Conservation (phyloP, 1,140 invertebrate species). For the Sesamia nonagrioides region DNA sequence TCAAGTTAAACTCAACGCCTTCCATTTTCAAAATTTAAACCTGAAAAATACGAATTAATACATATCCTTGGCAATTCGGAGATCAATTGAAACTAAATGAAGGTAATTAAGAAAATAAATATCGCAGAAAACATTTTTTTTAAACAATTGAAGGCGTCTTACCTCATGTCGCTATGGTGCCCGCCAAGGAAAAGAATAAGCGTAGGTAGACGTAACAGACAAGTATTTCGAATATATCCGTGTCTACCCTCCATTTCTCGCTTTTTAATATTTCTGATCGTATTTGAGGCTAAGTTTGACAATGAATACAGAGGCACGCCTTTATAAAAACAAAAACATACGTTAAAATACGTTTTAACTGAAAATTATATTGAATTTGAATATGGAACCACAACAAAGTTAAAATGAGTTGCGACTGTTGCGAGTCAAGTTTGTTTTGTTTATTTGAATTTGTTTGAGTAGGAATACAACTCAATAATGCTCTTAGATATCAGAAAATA, state of each 20-base stretch:
- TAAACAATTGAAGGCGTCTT: constrained; percentile 66
- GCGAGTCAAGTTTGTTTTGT: neutral
- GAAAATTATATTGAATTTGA: neutral
- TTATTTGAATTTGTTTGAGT: constrained; percentile 15
- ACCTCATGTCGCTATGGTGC: constrained; percentile 68
- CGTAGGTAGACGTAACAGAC: constrained; percentile 44
- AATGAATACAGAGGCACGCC: neutral
- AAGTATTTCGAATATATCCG: constrained; percentile 26
- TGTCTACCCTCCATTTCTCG: constrained; percentile 27
- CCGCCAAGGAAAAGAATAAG: constrained; percentile 51
- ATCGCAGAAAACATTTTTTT: constrained; percentile 53
- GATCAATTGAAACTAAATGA: constrained; percentile 20
- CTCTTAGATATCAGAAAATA: neutral
- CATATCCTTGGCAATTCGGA: constrained; percentile 10
- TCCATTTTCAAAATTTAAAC: constrained; percentile 67
- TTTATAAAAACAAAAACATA: neutral
- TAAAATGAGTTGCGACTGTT: too few relatives aligned
- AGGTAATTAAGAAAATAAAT: constrained; percentile 70
- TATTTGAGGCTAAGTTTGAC: neutral
- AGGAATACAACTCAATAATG: neutral
- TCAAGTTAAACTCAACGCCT: constrained; percentile 39
- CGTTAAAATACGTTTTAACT: neutral
- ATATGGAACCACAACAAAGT: constrained; percentile 4
- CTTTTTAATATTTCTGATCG: neutral
- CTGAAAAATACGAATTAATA: constrained; percentile 23